phyloP scores from a whole-genome alignment of 2,797 vertebrate genomes.

The Scomberomorus guttatus region DNA sequence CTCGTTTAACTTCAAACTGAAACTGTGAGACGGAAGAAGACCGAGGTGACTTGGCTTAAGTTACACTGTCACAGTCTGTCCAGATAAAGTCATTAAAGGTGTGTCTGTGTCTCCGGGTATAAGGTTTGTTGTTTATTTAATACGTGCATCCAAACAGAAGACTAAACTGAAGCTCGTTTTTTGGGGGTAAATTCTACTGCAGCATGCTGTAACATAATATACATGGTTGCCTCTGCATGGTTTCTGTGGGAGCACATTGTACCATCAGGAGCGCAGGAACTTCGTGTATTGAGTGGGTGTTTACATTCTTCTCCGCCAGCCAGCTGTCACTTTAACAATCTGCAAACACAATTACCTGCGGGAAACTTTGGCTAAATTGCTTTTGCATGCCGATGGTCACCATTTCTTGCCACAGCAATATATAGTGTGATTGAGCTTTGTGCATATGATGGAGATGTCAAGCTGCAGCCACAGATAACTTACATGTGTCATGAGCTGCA shows the following conservation, averaged over 20 bases:
- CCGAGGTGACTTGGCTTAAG: not conserved
- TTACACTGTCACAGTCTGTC: not conserved
- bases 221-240: not conserved
- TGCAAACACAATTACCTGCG: not conserved
- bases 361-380: not conserved
- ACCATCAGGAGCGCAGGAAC: not conserved
- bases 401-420: no score
- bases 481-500: not conserved
- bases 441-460: not conserved
- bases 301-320: not conserved
- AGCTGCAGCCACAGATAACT: not conserved
- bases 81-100: slow-evolving; percentile 19
- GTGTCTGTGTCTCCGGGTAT: not conserved
- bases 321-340: not conserved
- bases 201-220: not conserved
- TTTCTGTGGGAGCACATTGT: not conserved
- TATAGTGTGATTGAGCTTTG: not conserved
- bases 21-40: slow-evolving; percentile 24
- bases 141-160: not conserved
- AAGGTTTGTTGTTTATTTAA: slow-evolving; percentile 22
- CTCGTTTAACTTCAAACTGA: not conserved
- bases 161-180: no score
- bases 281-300: not conserved
- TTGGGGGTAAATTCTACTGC: not conserved
- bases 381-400: not conserved